phyloP scores from a whole-genome alignment of 2,113 vertebrate species.

The Cariama cristata region DNA sequence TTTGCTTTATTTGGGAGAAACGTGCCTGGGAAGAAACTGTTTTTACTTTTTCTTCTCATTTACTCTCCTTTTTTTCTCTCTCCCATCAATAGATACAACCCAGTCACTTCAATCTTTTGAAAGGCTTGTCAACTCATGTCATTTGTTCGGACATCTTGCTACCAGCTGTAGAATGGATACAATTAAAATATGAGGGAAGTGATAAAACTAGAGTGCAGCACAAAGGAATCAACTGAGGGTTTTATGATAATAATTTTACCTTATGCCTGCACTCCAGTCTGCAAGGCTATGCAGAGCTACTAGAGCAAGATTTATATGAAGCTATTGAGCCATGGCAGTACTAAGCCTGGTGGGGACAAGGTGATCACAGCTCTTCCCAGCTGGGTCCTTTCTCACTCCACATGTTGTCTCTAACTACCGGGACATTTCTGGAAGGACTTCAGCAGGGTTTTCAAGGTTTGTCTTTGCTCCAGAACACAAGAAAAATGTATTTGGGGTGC shows the following conservation, averaged over 20 bases:
- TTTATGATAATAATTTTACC: conserved; percentile 16
- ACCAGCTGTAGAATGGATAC: conserved; percentile 27
- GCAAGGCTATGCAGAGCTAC: not conserved
- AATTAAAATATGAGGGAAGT: conserved; percentile 23
- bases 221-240: not conserved
- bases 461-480: not conserved
- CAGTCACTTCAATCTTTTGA: not conserved
- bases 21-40: not conserved
- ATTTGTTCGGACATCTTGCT: conserved; percentile 38
- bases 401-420: accelerated
- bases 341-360: not conserved
- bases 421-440: not conserved
- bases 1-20: not conserved
- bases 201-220: conserved; percentile 13
- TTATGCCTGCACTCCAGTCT: not conserved
- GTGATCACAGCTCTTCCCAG: not conserved
- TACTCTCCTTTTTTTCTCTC: not conserved
- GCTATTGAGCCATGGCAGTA: not conserved
- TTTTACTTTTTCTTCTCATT: not conserved
- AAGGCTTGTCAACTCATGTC: not conserved
- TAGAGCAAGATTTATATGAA: not conserved
- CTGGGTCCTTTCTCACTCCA: not conserved
- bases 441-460: not conserved
- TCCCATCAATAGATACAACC: not conserved
- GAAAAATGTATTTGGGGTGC: not conserved